Conservation (phyloP, 2,113 vertebrate genomes). For the Mastomys coucha region DNA sequence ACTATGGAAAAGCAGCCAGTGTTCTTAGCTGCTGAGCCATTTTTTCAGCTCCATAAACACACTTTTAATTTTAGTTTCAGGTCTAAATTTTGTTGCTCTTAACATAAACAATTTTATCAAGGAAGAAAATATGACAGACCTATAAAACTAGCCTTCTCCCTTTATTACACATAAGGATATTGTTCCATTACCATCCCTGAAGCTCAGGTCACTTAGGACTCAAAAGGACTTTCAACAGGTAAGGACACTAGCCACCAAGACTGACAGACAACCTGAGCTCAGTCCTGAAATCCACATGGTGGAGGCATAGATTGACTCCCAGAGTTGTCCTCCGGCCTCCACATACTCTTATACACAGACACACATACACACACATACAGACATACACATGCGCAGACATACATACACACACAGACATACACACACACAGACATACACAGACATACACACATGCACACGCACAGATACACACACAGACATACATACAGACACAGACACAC, state of each 20-base stretch:
- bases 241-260: neutral
- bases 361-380: neutral
- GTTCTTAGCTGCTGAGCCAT: neutral
- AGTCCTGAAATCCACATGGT: neutral
- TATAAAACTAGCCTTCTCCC: neutral
- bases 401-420: neutral
- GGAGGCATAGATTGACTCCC: neutral
- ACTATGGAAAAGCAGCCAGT: neutral
- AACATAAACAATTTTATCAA: slow-evolving; percentile 1
- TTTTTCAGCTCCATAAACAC: neutral
- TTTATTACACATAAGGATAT: neutral
- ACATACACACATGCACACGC: no score
- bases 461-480: no score
- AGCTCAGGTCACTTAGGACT: neutral
- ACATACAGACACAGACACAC: no score
- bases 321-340: neutral
- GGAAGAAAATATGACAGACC: neutral
- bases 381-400: no score
- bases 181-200: neutral
- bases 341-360: neutral
- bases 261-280: neutral
- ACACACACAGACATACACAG: no score
- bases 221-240: neutral
- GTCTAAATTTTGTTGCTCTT: slow-evolving; percentile 43
- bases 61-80: slow-evolving; percentile 17